Base-by-base conservation (phyloP, 2,888 invertebrate species). In the Sycophila texana region DNA sequence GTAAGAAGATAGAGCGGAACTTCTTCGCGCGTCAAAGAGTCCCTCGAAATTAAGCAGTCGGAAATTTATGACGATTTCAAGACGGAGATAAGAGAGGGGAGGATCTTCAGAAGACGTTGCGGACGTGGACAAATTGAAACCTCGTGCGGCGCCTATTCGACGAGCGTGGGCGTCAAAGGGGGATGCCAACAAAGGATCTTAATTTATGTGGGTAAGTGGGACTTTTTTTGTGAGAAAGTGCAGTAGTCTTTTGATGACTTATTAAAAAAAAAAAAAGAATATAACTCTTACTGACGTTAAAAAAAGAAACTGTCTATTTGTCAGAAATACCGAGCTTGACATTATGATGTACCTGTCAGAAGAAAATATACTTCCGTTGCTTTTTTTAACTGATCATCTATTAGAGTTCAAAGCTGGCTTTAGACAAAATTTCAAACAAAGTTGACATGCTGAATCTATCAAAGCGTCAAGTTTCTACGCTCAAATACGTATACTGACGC, bases 91-190 rank as follows among this genome's bases (percentile, higher is more conserved):
- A 58, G 67, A 18, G 63, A n/a, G 16, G 57, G 39, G 63, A 63
- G 63, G 39, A n/a, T 63, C 39, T 39, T 57, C 4, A n/a, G 22
- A 13, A 39, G 14, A 30, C 30, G n/a, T 39, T 12, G 74, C 63
- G 70, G 77, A 77, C 80, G n/a, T n/a, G n/a, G n/a, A n/a, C n/a
- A 74, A 80, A 74, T 80, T 80, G 76, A 73, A 76, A 73, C 16
- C 67, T 57, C 53, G 76, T 70, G 18, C 53, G 47, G 18, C 49
- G 18, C 20, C 67, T n/a, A 67, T 49, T 10, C 30, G 68, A 14
- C n/a, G n/a, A n/a, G 26, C 53, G n/a, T 18, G 55, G 55, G 55
- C n/a, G 18, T 55, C 18, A 18, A 55, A n/a, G 55, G 55, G n/a
- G 4, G n/a, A 18, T 4, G n/a, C 18, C n/a, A 18, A 55, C n/a